Evolutionary conservation across 1,140 invertebrate genomes (phyloP), one percentile per base, ranked within the genome.

Genomic region (Drosophila simulans): DNA sequence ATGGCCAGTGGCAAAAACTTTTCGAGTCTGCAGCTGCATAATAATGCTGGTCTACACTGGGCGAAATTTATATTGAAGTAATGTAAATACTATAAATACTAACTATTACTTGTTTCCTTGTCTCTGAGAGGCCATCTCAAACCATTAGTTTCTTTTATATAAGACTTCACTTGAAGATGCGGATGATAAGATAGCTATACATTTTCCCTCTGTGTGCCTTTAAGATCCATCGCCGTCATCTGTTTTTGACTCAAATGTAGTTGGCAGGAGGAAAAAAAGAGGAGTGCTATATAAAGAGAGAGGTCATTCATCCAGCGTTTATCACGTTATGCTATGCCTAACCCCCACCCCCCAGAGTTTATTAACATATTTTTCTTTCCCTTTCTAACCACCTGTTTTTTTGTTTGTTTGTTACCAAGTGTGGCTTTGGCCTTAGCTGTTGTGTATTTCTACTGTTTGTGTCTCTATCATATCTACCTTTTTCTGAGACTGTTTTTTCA

Each of bases 261-360:
- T 48, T 42, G 13, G 51, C 52, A 51, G 35, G 25, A 8, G 49
- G 37, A 49, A 42, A 20, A 39, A 49, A 34, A 52, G 27, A 22
- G 22, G 12, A 20, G 13, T 55, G 52, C 15, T 12, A 17, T 56
- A 27, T n/a, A 58, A 37, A 48, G 40, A 20, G 46, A 75, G 66
- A 80, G 83, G 79, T 88, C 83, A 88, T 88, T 88, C 83, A 83
- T 89, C 83, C 84, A 70, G 57, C 80, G 84, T 88, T 89, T 88
- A 88, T 88, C 83, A 84, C 76, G 72, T 77, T 84, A 75, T 66
- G 73, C 70, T 68, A 66, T 69, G 80, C 75, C 57, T 35, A 39
- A 37, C 34, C 48, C 31, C 48, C 48, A 8, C 13, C 48, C 43
- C 20, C 27, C 35, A 25, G 39, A 68, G 71, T 80, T 83, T 80